Percentiles rank a stretch among this genome's conserved stretches.
Evolutionary conservation across 2,888 invertebrate species (phyloP).

Genomic region (Ferrisia virgata): DNA sequence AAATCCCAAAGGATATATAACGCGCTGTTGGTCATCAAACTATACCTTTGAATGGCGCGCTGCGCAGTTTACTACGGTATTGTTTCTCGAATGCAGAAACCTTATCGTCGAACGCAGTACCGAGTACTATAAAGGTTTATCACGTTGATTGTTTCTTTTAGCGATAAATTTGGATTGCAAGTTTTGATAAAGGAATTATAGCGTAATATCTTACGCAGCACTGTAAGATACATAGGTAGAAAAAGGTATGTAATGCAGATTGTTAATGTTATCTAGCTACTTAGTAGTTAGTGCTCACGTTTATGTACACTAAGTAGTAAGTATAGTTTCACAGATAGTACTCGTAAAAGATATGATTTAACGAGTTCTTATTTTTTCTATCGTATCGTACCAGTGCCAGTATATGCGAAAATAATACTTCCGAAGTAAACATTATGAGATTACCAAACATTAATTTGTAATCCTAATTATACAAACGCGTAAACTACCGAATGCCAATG

Average conservation of each 20-base stretch:
- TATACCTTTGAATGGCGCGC: not conserved
- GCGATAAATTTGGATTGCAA: not conserved
- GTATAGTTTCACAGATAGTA: not conserved
- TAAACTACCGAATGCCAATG: constrained; percentile 13
- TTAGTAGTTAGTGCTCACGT: too few relatives aligned
- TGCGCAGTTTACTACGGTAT: not conserved
- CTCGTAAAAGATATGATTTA: not conserved
- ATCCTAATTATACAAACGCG: not conserved
- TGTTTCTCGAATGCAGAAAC: not conserved
- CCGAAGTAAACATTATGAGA: not conserved
- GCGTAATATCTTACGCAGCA: not conserved
- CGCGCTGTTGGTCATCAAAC: not conserved
- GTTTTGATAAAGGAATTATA: not conserved
- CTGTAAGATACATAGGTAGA: not conserved
- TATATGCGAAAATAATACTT: not conserved
- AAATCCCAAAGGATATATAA: constrained; percentile 16
- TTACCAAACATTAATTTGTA: not conserved
- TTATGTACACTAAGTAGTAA: too few relatives aligned
- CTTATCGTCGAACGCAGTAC: not conserved
- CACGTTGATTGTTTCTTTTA: not conserved
- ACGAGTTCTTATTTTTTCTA: not conserved
- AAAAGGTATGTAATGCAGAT: too few relatives aligned
- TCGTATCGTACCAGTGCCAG: not conserved
- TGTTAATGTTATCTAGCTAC: too few relatives aligned
- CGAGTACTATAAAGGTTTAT: not conserved